Evolutionary conservation across 2,888 invertebrate species (phyloP).

Genomic region (Thymelicus lineola): DNA sequence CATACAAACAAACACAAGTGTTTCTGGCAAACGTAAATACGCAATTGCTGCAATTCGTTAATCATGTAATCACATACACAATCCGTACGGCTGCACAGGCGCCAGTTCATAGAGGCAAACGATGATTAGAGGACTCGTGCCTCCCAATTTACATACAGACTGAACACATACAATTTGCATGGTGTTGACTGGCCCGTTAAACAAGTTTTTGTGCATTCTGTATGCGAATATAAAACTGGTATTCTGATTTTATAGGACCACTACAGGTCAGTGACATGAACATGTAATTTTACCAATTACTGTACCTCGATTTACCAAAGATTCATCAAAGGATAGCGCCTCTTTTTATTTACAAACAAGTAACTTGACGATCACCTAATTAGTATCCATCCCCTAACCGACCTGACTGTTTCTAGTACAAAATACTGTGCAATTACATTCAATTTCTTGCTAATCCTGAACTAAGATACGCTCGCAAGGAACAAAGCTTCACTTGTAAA

Average conservation of each 20-base stretch:
- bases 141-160: slow-evolving; percentile 9
- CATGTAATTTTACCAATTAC: too few species aligned
- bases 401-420: too few species aligned
- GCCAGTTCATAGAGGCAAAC: slow-evolving; percentile 1
- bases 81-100: background rate
- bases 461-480: too few species aligned
- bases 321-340: too few species aligned
- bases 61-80: background rate
- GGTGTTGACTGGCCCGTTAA: slow-evolving; percentile 6
- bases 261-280: background rate
- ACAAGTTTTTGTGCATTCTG: slow-evolving; percentile 7
- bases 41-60: slow-evolving; percentile 6
- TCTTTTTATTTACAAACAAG: too few species aligned
- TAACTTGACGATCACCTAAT: too few species aligned
- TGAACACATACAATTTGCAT: slow-evolving; percentile 15
- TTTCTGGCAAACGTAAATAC: background rate
- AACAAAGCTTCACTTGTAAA: too few species aligned
- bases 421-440: too few species aligned
- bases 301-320: too few species aligned
- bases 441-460: too few species aligned
- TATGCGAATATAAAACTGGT: background rate
- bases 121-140: slow-evolving; percentile 9
- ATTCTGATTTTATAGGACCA: background rate
- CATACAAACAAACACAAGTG: too few species aligned
- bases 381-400: too few species aligned